phyloP scores from a whole-genome alignment of 1,140 invertebrate genomes.

The Drosophila obscura region DNA sequence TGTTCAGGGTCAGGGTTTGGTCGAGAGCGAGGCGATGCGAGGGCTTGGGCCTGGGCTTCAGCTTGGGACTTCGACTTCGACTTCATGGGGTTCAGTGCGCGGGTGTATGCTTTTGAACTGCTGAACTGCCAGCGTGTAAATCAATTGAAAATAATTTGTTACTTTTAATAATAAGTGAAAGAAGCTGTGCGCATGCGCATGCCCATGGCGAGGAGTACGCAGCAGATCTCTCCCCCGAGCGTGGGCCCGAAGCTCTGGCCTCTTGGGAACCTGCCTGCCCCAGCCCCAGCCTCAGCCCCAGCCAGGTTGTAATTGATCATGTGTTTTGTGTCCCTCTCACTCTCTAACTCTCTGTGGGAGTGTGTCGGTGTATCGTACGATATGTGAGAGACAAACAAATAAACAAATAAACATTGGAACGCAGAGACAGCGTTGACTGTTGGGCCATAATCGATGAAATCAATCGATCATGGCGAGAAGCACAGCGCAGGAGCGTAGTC shows the following conservation, averaged over 20 bases:
- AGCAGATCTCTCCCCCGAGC: slow-evolving; percentile 28
- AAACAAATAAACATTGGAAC: slow-evolving; percentile 67
- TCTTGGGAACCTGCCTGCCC: slow-evolving; percentile 44
- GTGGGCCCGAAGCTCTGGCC: slow-evolving; percentile 24
- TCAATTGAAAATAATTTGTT: slow-evolving; percentile 84
- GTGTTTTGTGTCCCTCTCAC: slow-evolving; percentile 54
- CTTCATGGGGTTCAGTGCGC: slow-evolving; percentile 34
- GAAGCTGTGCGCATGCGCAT: slow-evolving; percentile 63
- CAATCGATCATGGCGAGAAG: slow-evolving; percentile 67
- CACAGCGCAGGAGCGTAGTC: slow-evolving; percentile 28
- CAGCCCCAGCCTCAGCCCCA: slow-evolving; percentile 30
- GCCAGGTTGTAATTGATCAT: slow-evolving; percentile 77
- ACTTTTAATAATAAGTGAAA: slow-evolving; percentile 83
- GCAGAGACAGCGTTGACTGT: slow-evolving; percentile 34
- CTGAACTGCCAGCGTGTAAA: slow-evolving; percentile 74
- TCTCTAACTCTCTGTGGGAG: slow-evolving; percentile 5
- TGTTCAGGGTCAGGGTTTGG: slow-evolving; percentile 63
- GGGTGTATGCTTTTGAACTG: slow-evolving; percentile 72
- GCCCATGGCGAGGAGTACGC: slow-evolving; percentile 18
- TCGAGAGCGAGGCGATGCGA: slow-evolving; percentile 3
- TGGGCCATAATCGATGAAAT: slow-evolving; percentile 80
- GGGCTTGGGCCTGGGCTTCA: neutral
- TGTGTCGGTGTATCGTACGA: no score
- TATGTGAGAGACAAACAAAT: slow-evolving; percentile 59
- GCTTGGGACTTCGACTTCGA: no score